Conservation (phyloP, 2,888 invertebrate genomes). For the Rotaria socialis region DNA sequence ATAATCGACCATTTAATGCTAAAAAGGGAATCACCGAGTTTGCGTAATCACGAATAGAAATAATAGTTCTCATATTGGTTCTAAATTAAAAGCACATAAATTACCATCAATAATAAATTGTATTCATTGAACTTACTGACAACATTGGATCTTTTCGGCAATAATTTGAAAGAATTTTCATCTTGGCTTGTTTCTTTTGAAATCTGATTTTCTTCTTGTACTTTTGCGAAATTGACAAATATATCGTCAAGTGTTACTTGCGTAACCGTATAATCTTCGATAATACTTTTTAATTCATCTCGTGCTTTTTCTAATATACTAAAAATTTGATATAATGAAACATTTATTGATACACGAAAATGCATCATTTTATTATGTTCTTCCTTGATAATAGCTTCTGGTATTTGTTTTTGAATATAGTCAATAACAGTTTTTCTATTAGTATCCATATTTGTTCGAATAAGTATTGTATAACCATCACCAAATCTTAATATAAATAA, state of each 20-base stretch:
- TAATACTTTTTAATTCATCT: background rate
- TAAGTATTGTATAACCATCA: conserved; percentile 57
- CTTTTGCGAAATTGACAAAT: conserved; percentile 27
- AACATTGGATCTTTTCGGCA: background rate
- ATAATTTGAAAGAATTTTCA: background rate
- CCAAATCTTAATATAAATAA: conserved; percentile 53
- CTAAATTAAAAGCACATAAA: no score
- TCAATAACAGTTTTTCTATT: conserved; percentile 51
- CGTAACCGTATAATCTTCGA: conserved; percentile 39
- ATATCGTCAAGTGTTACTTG: conserved; percentile 37
- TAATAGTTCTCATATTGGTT: no score
- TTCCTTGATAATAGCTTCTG: conserved; percentile 52
- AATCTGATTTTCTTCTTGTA: background rate
- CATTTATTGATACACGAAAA: conserved; percentile 56
- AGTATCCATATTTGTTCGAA: conserved; percentile 49
- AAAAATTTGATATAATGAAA: conserved; percentile 37
- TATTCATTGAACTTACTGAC: background rate
- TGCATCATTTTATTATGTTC: conserved; percentile 59
- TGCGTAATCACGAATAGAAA: no score
- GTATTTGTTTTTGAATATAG: conserved; percentile 51
- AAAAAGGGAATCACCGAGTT: background rate
- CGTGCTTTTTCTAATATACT: conserved; percentile 37
- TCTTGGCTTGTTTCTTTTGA: background rate
- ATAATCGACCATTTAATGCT: background rate
- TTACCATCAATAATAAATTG: no score